Base-by-base conservation (phyloP, 2,797 vertebrate species). In the Graptemys geographica region DNA sequence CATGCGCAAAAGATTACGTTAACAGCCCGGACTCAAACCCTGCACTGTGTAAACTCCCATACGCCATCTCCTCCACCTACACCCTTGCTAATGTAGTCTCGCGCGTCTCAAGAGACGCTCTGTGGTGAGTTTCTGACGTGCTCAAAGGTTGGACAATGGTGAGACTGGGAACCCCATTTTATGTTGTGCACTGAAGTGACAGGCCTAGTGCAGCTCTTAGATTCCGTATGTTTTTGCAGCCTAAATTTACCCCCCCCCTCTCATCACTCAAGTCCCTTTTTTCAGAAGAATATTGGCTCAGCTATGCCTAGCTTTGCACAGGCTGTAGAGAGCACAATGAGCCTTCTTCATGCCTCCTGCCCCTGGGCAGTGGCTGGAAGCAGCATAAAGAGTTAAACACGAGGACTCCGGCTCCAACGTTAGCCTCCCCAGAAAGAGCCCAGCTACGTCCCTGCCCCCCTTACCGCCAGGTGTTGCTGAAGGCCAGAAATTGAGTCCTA, bases 331-430 rank as follows among this genome's bases (percentile, higher is more conserved):
- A 86, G 8, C 65, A 92, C 0, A 1, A n/a, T 52, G 57, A 12
- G 44, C 3, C 33, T 53, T 53, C 27, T n/a, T 27, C 12, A 11
- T 41, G 78, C 0, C 0, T 56, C 27, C 12, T 81, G 62, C 0
- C 53, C 27, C 11, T 83, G 72, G 11, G 3, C 81, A 33, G 15
- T 59, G 84, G 74, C 41, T 79, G 52, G 11, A 13, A 0, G 11
- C n/a, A 21, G 41, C 23, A 25, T 8, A 27, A 82, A 18, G n/a
- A 55, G 89, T 33, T 23, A 4, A 2, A 1, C 41, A 88, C 52
- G 31, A 27, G 62, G 59, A 31, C 44, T 89, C 16, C n/a, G 19
- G 76, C 62, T 19, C 78, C 27, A 5, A 44, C 2, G 23, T 59
- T 80, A 7, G 3, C 65, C 65, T n/a, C 10, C 10, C 69, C 23